These are phyloP conservation scores for Pholis gunnellus DNA, from an alignment of 2,113 vertebrate genomes.

Conservation along the genomic window DNA sequence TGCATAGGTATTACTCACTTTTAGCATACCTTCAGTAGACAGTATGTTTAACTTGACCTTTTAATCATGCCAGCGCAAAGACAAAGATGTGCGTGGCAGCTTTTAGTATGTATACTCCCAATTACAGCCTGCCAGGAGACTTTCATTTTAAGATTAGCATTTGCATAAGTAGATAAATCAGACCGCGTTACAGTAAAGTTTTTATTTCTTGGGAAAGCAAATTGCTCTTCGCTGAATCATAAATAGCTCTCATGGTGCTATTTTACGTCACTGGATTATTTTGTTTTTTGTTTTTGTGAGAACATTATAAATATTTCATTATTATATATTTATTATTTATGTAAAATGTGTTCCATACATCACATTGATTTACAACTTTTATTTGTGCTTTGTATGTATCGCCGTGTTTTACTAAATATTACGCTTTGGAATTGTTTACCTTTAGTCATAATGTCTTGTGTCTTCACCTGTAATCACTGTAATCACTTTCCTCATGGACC, in stretches of 20 bases:
- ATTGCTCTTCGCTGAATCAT: slow-evolving; percentile 3
- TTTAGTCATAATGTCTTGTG: neutral
- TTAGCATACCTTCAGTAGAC: neutral
- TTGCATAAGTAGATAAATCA: slow-evolving; percentile 36
- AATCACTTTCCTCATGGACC: neutral
- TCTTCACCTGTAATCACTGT: neutral
- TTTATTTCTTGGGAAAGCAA: slow-evolving; percentile 27
- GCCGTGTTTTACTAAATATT: neutral
- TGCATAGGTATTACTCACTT: neutral
- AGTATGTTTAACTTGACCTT: neutral
- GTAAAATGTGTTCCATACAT: neutral
- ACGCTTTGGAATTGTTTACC: neutral
- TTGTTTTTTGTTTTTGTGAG: neutral
- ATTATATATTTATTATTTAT: too few relatives aligned
- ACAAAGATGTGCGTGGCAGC: neutral
- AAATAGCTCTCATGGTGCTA: slow-evolving; percentile 8
- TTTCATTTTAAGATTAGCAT: slow-evolving; percentile 13
- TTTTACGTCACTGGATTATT: slow-evolving; percentile 17
- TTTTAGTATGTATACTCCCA: neutral
- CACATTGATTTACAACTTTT: neutral
- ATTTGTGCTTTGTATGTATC: slow-evolving; percentile 2
- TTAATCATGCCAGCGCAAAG: neutral
- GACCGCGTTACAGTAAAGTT: neutral
- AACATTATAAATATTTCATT: slow-evolving; percentile 11
- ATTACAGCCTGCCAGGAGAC: neutral